Conservation (phyloP, 2,888 invertebrate species). For the Apodemia hepburni region DNA sequence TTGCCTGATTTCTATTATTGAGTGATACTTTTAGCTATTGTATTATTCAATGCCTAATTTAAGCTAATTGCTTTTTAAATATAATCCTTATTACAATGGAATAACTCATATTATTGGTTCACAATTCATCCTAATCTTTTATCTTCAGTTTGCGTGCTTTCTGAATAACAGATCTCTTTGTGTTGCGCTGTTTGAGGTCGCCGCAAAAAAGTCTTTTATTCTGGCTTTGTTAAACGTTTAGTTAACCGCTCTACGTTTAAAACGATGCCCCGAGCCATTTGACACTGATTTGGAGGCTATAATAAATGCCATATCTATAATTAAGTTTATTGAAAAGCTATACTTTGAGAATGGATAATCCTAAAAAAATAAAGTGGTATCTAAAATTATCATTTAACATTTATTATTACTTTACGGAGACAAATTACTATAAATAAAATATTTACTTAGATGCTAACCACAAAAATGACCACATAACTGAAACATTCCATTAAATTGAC, state of each 20-base stretch:
- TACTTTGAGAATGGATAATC: too few relatives aligned
- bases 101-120: conserved; percentile 9
- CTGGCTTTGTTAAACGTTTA: neutral
- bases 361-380: neutral
- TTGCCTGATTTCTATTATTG: neutral
- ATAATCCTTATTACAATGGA: conserved; percentile 12
- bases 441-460: neutral
- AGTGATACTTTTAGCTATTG: conserved; percentile 1
- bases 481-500: neutral
- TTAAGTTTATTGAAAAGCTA: neutral
- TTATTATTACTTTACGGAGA: neutral
- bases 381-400: neutral
- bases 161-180: conserved; percentile 30
- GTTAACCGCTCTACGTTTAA: neutral
- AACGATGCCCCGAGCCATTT: neutral
- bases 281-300: neutral
- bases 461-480: neutral
- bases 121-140: conserved; percentile 20
- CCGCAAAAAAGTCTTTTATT: conserved; percentile 4
- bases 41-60: conserved; percentile 15
- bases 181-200: conserved; percentile 17
- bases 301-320: neutral
- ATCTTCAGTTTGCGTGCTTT: conserved; percentile 29
- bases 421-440: neutral
- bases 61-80: conserved; percentile 17